Base-by-base conservation (phyloP, 2,113 vertebrate species). In the Festucalex cinctus region DNA sequence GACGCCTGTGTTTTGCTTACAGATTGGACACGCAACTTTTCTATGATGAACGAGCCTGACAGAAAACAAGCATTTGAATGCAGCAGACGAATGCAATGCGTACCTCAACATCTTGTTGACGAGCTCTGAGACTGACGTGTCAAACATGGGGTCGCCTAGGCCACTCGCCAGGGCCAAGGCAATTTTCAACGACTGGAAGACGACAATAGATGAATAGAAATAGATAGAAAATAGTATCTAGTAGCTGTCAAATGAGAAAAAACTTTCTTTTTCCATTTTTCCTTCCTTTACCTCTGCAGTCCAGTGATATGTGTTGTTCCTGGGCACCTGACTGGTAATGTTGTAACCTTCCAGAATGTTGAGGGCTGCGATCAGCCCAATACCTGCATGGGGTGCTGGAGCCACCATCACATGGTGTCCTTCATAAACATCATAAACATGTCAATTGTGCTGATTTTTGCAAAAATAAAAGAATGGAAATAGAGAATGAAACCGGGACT, bases 311-410 rank as follows among this genome's bases (percentile, higher is more conserved):
- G 90, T 88, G 80, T 81, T 91, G 67, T 93, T 94, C 36, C 92
- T 90, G 67, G 92, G 77, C 20, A 89, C 83, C 80, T 94, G 92
- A 72, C 70, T 93, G 46, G 91, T 94, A 68, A 99, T 93, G 82
- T 99, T 99, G 84, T 94, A 98, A 68, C 94, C 94, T 83, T 99
- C 96, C 0, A 99, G 91, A 85, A 99, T 97, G 81, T 98, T 98
- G 63, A 99, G 93, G 49, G 96, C 96, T 72, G 94, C 85, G 80
- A 99, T 90, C 77, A 99, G 85, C 1, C 94, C 95, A 56, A 94
- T 91, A 32, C 97, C 97, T 3, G 93, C 94, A 41, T 98, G 95
- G 0, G 97, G 97, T 39, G 96, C 92, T 2, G 95, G 93, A 5
- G 96, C 90, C 0, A 90, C 90, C 85, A 99, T 91, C 69, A 99